These are phyloP conservation scores for Zalophus californianus DNA, from an alignment of 2,797 vertebrate species.

Conservation along the genomic window DNA sequence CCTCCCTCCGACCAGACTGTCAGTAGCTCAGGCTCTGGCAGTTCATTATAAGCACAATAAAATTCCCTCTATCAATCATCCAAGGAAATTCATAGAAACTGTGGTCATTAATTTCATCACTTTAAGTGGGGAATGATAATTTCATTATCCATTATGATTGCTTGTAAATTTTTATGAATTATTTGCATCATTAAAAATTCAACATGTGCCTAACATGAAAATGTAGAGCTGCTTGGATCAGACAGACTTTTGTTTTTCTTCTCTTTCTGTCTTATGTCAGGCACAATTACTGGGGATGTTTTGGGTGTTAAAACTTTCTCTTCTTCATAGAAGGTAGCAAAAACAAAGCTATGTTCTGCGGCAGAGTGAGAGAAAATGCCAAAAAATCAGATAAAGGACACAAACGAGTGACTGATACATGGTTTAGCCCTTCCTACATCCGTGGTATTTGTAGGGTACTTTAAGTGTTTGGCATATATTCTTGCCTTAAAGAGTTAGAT, in stretches of 20 bases:
- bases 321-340: not conserved
- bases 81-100: constrained; percentile 57
- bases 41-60: not conserved
- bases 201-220: not conserved
- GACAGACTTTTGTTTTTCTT: not conserved
- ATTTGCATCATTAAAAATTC: constrained; percentile 50
- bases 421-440: not conserved
- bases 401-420: not conserved
- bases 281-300: not conserved
- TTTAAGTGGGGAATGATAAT: not conserved
- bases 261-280: constrained; percentile 41
- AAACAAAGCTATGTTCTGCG: constrained; percentile 16
- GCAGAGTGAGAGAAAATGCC: not conserved
- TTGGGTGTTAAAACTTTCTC: not conserved
- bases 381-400: not conserved
- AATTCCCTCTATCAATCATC: constrained; percentile 46
- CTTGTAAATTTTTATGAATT: constrained; percentile 63
- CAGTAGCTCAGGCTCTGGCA: not conserved
- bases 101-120: constrained; percentile 64
- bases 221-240: constrained; percentile 6
- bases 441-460: too few species aligned
- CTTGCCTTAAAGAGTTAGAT: not conserved
- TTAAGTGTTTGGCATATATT: not conserved
- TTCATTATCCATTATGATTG: constrained; percentile 59
- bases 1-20: not conserved